Base-by-base conservation (phyloP, 2,113 vertebrate genomes). In the Lonchura striata region DNA sequence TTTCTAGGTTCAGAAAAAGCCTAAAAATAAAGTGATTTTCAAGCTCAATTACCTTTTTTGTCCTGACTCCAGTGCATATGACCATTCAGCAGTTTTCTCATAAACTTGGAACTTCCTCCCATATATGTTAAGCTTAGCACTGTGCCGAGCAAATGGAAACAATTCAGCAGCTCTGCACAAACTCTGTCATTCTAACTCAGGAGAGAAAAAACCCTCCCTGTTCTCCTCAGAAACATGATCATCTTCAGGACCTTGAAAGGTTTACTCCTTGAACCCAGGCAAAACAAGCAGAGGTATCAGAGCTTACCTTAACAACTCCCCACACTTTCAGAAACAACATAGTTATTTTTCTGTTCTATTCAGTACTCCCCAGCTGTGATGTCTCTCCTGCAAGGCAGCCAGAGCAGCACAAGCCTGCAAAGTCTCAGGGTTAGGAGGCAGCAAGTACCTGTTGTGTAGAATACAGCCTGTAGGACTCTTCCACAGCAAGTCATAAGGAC, bases 41-140 rank as follows among this genome's bases (percentile, higher is more conserved):
- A 93, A 91, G 88, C 80, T 88, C 64, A 75, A 14, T 89, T 92
- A 91, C 72, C 35, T n/a, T 90, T 88, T 90, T 88, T 84, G 78
- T 92, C 54, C 71, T 24, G 46, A 42, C 53, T 84, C 65, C 86
- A 64, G 8, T 10, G 15, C 37, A 71, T n/a, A 41, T 42, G 81
- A 79, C 83, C 82, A 79, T 72, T 95, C 83, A 95, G 77, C 74
- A 87, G 72, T 86, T 94, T 83, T 89, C 77, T 82, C 61, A 88
- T 66, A 63, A 95, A 89, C 83, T 69, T 94, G 92, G 69, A 94
- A 78, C 74, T 82, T 78, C 83, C 57, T 88, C 80, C 52, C 27
- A n/a, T 66, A 44, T 23, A 78, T 0, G 3, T 81, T 71, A 64
- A 92, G 65, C 61, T 68, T 70, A 78, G 65, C 64, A 49, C 64